Evolutionary conservation across 2,888 invertebrate genomes (phyloP).

Genomic region (Aquatica leii): DNA sequence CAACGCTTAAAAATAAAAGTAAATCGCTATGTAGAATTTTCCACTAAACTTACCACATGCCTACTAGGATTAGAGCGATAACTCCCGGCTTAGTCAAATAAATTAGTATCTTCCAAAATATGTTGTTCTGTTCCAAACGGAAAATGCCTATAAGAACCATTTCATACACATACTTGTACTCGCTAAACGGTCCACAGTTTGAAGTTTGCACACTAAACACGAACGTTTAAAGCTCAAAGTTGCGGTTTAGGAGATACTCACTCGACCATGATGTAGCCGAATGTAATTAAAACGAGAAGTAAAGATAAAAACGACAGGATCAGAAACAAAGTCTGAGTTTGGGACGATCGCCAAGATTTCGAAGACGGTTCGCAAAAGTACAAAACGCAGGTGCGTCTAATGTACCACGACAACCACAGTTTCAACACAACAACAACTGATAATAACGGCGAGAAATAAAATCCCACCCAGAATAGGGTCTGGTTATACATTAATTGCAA

Average conservation of each 20-base stretch:
- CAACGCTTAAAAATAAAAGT: slow-evolving; percentile 60
- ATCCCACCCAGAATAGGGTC: slow-evolving; percentile 78
- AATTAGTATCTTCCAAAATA: slow-evolving; percentile 61
- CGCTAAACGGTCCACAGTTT: slow-evolving; percentile 72
- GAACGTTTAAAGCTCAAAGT: slow-evolving; percentile 23
- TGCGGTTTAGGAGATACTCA: slow-evolving; percentile 51
- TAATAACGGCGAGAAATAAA: slow-evolving; percentile 76
- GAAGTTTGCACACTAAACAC: slow-evolving; percentile 63
- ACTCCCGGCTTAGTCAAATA: slow-evolving; percentile 69
- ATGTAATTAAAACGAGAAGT: slow-evolving; percentile 66
- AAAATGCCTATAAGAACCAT: slow-evolving; percentile 67
- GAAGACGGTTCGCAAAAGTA: slow-evolving; percentile 74
- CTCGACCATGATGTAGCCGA: slow-evolving; percentile 73
- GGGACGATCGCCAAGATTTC: slow-evolving; percentile 74
- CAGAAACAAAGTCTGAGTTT: slow-evolving; percentile 78
- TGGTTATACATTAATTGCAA: slow-evolving; percentile 83
- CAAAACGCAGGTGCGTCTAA: slow-evolving; percentile 69
- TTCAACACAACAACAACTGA: slow-evolving; percentile 72
- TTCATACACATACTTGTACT: slow-evolving; percentile 65
- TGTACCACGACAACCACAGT: slow-evolving; percentile 76
- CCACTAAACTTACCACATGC: slow-evolving; percentile 64
- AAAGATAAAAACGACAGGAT: slow-evolving; percentile 73
- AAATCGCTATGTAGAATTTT: no score
- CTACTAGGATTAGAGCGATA: slow-evolving; percentile 67
- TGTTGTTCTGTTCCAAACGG: slow-evolving; percentile 60